Conservation (phyloP, 1,140 invertebrate species). For the Lamellibrachia luymesi region DNA sequence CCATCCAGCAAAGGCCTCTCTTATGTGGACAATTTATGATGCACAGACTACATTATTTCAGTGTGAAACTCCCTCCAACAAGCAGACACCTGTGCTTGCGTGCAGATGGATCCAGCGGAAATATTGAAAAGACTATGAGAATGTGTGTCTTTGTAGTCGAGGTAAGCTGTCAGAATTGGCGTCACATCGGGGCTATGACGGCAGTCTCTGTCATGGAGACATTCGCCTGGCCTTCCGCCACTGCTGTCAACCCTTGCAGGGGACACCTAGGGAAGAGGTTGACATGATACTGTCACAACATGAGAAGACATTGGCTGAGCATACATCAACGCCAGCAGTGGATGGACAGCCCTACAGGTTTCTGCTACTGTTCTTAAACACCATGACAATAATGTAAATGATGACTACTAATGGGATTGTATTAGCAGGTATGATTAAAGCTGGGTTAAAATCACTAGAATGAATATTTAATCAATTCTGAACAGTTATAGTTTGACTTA, state of each 20-base stretch:
- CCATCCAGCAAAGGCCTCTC: no score
- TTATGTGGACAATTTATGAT: no score
- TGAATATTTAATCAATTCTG: no score
- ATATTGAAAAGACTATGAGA: neutral
- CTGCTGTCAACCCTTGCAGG: slow-evolving; percentile 24
- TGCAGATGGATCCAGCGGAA: neutral
- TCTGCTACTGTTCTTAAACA: no score
- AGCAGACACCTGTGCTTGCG: no score
- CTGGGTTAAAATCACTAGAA: no score
- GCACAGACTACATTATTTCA: no score
- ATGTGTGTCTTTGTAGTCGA: slow-evolving; percentile 34
- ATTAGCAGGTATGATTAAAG: no score
- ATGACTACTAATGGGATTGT: no score
- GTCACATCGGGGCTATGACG: slow-evolving; percentile 82
- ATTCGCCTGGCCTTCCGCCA: slow-evolving; percentile 77
- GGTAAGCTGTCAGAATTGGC: slow-evolving; percentile 62
- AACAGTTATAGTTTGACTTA: no score
- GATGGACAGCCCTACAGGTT: neutral
- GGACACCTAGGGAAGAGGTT: neutral
- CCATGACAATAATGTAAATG: no score
- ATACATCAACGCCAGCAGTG: neutral
- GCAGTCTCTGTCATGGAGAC: slow-evolving; percentile 85
- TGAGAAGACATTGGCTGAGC: neutral
- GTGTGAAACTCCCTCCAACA: no score
- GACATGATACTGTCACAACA: neutral